Evolutionary conservation across 2,888 invertebrate genomes (phyloP).

Genomic region (Therioaphis trifolii): DNA sequence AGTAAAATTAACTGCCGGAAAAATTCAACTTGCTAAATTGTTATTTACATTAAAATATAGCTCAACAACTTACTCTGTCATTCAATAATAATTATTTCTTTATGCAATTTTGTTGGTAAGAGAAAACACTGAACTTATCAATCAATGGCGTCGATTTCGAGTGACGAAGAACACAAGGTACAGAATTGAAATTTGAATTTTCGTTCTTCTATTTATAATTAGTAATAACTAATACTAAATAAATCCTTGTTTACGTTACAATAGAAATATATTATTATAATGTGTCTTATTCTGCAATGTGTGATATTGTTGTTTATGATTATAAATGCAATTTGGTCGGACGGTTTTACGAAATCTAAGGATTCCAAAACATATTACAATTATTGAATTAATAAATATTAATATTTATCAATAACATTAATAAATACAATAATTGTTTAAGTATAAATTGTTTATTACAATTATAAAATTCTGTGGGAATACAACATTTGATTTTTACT

Average conservation of each 20-base stretch:
- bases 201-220: not conserved
- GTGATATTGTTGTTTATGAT: not conserved
- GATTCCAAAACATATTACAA: not conserved
- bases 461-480: not conserved
- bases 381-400: too few relatives aligned
- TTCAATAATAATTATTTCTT: too few relatives aligned
- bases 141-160: conserved; percentile 46
- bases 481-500: not conserved
- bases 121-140: too few relatives aligned
- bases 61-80: too few relatives aligned
- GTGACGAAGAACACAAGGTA: conserved; percentile 49
- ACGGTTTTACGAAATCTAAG: not conserved
- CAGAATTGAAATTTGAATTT: not conserved
- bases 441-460: too few relatives aligned
- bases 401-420: too few relatives aligned
- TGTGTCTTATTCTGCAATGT: not conserved
- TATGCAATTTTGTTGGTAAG: too few relatives aligned
- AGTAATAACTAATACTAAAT: not conserved
- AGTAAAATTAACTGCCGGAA: too few relatives aligned
- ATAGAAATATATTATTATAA: not conserved
- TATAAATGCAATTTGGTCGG: not conserved
- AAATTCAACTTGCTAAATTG: too few relatives aligned
- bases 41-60: too few relatives aligned
- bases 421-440: too few relatives aligned
- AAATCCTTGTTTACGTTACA: not conserved